phyloP scores from a whole-genome alignment of 2,113 vertebrate genomes.

The Chrysochloris asiatica region DNA sequence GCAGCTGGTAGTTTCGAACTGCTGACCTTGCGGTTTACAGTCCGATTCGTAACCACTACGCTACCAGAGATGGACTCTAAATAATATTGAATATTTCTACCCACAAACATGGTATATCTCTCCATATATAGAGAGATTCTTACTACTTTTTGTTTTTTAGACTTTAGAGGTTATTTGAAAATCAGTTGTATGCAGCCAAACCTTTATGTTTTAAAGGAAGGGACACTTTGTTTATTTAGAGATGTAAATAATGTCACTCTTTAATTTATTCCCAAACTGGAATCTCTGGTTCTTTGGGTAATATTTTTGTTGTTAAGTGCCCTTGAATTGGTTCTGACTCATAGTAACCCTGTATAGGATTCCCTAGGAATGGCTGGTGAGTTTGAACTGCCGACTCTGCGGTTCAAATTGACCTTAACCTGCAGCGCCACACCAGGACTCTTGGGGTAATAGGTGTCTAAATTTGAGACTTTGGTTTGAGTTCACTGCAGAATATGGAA shows the following conservation, averaged over 20 bases:
- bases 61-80: not conserved
- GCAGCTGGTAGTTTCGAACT: too few species aligned
- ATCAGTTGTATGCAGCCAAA: not conserved
- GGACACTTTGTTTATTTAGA: slow-evolving; percentile 7
- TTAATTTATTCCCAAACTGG: slow-evolving; percentile 15
- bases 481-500: not conserved
- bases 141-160: slow-evolving; percentile 24
- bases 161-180: slow-evolving; percentile 44
- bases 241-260: not conserved
- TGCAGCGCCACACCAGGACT: too few species aligned
- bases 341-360: too few species aligned
- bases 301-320: too few species aligned
- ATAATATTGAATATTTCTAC: slow-evolving; percentile 12
- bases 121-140: not conserved
- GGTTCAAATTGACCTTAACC: too few species aligned
- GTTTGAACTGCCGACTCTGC: too few species aligned
- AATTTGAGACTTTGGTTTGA: slow-evolving; percentile 19
- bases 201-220: not conserved
- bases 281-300: not conserved
- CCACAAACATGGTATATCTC: not conserved
- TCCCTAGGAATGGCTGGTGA: too few species aligned
- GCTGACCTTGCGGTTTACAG: too few species aligned
- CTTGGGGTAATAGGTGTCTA: not conserved
- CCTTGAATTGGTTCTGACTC: too few species aligned
- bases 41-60: too few species aligned